A percentile compares a stretch with the other conserved stretches of the same genome.
phyloP scores from a whole-genome alignment of 2,797 vertebrate genomes.

The Gephyroberyx darwinii region DNA sequence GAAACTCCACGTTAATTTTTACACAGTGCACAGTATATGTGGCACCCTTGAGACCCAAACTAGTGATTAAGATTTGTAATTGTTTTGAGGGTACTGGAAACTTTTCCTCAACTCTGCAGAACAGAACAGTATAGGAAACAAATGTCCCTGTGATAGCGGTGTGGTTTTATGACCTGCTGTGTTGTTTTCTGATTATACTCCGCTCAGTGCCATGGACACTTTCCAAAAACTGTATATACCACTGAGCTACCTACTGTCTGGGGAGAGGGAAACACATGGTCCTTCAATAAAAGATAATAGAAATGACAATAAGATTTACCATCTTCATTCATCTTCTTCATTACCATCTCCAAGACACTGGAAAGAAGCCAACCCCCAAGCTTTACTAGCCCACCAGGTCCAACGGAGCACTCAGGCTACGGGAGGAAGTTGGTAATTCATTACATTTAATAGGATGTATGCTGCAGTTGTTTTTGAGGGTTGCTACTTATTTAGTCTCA shows the following conservation, averaged over 20 bases:
- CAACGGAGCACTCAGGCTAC: constrained; percentile 42
- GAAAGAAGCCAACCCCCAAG: constrained; percentile 50
- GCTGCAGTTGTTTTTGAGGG: constrained; percentile 57
- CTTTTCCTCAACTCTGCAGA: constrained; percentile 43
- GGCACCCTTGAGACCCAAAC: constrained; percentile 13
- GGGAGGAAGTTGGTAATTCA: constrained; percentile 69
- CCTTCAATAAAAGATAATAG: constrained; percentile 77
- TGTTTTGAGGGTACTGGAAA: constrained; percentile 37
- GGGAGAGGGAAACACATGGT: constrained; percentile 65
- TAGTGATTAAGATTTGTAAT: constrained; percentile 30
- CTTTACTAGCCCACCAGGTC: constrained; percentile 41
- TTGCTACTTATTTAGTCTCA: constrained; percentile 58
- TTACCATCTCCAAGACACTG: constrained; percentile 63
- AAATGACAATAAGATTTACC: constrained; percentile 78
- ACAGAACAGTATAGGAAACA: constrained; percentile 40
- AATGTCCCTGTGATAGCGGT: constrained; percentile 47
- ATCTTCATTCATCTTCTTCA: constrained; percentile 75
- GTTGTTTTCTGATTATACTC: constrained; percentile 72
- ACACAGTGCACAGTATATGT: not conserved
- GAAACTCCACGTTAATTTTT: not conserved
- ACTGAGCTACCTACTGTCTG: constrained; percentile 63
- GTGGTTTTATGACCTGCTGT: constrained; percentile 68
- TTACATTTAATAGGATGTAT: constrained; percentile 70
- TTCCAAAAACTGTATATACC: constrained; percentile 66
- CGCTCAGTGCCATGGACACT: constrained; percentile 55